A percentile compares a stretch with the other conserved stretches of the same genome.
These are phyloP conservation scores for Caenorhabditis sp. DNA, from an alignment of 2,888 invertebrate genomes.

Conservation along the genomic window DNA sequence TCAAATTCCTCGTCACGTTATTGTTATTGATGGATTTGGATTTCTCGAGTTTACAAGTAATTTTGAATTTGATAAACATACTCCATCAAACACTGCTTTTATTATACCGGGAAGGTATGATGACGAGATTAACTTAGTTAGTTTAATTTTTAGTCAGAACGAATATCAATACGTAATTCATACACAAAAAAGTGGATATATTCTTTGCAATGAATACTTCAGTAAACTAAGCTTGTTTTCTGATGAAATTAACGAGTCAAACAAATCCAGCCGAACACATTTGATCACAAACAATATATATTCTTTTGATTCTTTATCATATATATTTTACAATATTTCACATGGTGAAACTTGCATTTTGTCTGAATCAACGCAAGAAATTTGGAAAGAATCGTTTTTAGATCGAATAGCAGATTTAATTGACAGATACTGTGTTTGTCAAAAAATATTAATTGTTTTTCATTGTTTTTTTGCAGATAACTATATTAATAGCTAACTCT, in stretches of 20 bases:
- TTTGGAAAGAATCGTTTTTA: conserved; percentile 67
- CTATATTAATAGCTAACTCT: conserved; percentile 58
- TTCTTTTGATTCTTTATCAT: conserved; percentile 55
- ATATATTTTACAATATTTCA: conserved; percentile 50
- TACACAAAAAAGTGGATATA: conserved; percentile 40
- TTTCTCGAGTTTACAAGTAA: conserved; percentile 61
- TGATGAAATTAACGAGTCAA: no score
- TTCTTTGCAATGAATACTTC: conserved; percentile 52
- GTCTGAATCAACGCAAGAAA: conserved; percentile 60
- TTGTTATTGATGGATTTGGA: conserved; percentile 68
- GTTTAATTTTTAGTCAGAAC: conserved; percentile 5
- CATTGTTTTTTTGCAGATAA: conserved; percentile 36
- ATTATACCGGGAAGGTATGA: conserved; percentile 32
- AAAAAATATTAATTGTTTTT: neutral
- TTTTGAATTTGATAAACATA: neutral
- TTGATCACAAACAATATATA: conserved; percentile 64
- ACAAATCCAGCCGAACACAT: no score
- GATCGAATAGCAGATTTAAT: conserved; percentile 66
- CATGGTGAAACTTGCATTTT: conserved; percentile 63
- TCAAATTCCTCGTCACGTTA: conserved; percentile 61
- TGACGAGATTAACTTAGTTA: neutral
- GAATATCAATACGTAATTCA: conserved; percentile 53
- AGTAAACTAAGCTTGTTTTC: no score
- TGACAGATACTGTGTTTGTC: conserved; percentile 61
- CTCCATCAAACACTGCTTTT: neutral